These are phyloP conservation scores for Corticium candelabrum DNA, from an alignment of 37 sponge, comb jelly and placozoan species.

Conservation along the genomic window DNA sequence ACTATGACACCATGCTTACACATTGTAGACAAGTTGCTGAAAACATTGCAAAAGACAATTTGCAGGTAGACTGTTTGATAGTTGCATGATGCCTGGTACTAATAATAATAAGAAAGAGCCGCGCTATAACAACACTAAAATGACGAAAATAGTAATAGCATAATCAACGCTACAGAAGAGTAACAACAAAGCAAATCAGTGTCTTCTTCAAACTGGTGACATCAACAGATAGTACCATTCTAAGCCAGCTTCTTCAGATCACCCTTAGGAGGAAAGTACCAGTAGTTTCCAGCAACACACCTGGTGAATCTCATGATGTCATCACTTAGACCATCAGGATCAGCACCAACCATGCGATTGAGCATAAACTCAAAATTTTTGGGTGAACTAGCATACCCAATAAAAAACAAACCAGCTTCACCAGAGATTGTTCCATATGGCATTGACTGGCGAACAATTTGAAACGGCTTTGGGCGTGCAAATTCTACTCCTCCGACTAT, in stretches of 20 bases:
- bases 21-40: too few relatives aligned
- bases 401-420: constrained; percentile 51
- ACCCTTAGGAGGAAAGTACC: constrained; percentile 37
- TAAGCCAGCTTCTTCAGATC: constrained; percentile 18
- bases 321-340: constrained; percentile 28
- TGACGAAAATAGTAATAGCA: too few relatives aligned
- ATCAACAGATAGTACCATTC: too few relatives aligned
- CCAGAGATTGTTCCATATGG: constrained; percentile 39
- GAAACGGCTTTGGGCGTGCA: constrained; percentile 29
- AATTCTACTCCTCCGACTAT: constrained; percentile 24
- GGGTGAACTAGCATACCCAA: constrained; percentile 50
- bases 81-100: too few relatives aligned
- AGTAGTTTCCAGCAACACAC: constrained; percentile 44
- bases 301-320: constrained; percentile 42
- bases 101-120: too few relatives aligned
- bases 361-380: constrained; percentile 39
- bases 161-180: too few relatives aligned
- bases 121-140: too few relatives aligned
- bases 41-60: too few relatives aligned
- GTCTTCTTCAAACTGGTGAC: too few relatives aligned
- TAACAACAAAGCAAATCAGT: too few relatives aligned
- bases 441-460: constrained; percentile 45
- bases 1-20: too few relatives aligned
- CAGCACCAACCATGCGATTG: constrained; percentile 44
- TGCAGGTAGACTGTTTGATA: too few relatives aligned